Evolutionary conservation across 2,888 invertebrate species (phyloP).

Genomic region (Malacosoma neustria): DNA sequence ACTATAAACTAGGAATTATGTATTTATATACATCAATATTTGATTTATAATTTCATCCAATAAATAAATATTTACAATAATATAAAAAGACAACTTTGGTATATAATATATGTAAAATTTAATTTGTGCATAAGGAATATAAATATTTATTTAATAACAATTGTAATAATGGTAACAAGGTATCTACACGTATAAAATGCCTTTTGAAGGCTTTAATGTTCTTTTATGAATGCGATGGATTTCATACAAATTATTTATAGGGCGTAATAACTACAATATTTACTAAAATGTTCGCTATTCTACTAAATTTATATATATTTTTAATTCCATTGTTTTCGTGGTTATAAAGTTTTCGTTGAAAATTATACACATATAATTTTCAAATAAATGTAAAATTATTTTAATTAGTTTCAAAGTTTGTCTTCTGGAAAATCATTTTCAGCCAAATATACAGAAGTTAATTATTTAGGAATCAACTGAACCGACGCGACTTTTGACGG

Average conservation of each 20-base stretch:
- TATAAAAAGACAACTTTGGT: background rate
- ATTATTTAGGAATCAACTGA: background rate
- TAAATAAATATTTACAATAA: background rate
- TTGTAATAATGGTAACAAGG: background rate
- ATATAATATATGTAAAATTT: background rate
- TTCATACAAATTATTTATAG: constrained; percentile 32
- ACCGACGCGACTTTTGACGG: background rate
- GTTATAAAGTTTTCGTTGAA: too few species aligned
- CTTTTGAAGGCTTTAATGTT: background rate
- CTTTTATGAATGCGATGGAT: too few species aligned
- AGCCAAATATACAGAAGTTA: too few species aligned
- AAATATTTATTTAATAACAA: background rate
- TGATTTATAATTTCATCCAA: background rate
- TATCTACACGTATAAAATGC: background rate
- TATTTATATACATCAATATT: background rate
- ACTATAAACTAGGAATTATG: constrained; percentile 6
- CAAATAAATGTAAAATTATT: constrained; percentile 16
- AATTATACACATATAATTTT: too few species aligned
- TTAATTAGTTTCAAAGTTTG: constrained; percentile 10
- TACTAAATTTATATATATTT: too few species aligned
- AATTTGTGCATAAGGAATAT: background rate
- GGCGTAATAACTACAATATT: too few species aligned
- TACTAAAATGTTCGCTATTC: too few species aligned
- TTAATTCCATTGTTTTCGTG: too few species aligned
- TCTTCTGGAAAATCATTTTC: too few species aligned